phyloP scores from a whole-genome alignment of 2,888 invertebrate species.

The Steromphala cineraria region DNA sequence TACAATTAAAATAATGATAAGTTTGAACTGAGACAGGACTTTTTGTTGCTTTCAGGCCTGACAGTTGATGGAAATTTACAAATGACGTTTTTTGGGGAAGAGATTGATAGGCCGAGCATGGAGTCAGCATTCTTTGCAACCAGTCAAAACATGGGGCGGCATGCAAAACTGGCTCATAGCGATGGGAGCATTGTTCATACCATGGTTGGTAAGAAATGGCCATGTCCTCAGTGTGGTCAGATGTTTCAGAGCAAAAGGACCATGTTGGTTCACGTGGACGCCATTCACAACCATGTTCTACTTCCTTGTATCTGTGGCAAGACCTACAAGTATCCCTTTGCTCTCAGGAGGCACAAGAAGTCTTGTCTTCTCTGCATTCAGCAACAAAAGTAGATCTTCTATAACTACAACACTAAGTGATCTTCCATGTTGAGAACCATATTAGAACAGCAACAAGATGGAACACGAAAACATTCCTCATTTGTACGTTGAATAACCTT shows the following conservation, averaged over 20 bases:
- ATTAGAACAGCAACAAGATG: too few relatives aligned
- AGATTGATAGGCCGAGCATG: not conserved
- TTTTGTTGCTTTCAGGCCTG: slow-evolving; percentile 1
- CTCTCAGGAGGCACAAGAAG: not conserved
- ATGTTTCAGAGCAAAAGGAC: not conserved
- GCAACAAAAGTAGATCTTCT: not conserved
- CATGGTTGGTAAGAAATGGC: not conserved
- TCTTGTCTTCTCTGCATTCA: not conserved
- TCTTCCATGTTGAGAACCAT: not conserved
- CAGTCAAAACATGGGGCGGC: too few relatives aligned
- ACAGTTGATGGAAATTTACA: not conserved
- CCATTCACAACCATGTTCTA: not conserved
- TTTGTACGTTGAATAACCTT: too few relatives aligned
- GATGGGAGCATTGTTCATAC: too few relatives aligned
- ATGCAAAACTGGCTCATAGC: too few relatives aligned
- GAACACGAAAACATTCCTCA: too few relatives aligned
- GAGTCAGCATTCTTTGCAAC: too few relatives aligned
- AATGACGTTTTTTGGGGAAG: not conserved
- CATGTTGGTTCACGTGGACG: not conserved
- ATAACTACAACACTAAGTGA: too few relatives aligned
- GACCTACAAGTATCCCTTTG: not conserved
- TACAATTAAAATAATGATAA: too few relatives aligned
- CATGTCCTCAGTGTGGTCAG: not conserved
- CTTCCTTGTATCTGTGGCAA: not conserved
- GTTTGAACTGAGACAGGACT: not conserved